Evolutionary conservation across 92 coral and sea anemone species (phyloP), one percentile per base, ranked within the genome.

Genomic region (Anthopleura xanthogrammica): DNA sequence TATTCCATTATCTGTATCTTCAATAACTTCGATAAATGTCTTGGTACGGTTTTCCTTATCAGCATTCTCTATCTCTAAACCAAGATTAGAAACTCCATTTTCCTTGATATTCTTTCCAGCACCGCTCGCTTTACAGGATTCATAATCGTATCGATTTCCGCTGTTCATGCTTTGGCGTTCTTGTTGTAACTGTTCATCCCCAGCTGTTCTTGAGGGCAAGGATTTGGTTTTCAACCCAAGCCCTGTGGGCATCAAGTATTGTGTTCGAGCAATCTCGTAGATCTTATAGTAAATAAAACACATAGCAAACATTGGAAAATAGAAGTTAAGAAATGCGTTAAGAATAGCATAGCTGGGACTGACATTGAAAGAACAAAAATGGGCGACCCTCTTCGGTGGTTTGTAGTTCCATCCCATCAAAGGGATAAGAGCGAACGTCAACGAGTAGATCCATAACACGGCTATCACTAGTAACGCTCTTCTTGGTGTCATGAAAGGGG

Each of bases 401-500:
- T 41, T 9, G 20, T 13, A 46, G 65, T 84, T 92, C 91, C 92
- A 90, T 20, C 98, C 95, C 86, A 92, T 60, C 41, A 84, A 55
- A n/a, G 98, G 98, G 2, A 86, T 83, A 11, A 90, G 79, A 7
- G 95, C 81, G 29, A 90, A 90, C 5, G 87, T 48, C 77, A 92
- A 76, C 7, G 90, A 84, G 85, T 90, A 90, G 9, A 83, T 46
- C 98, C 98, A 92, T 16, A 94, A 57, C 41, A 75, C 7, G 13
- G 79, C 75, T 23, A 92, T 82, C 22, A 84, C 60, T 19, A 79
- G 36, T 2, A 86, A 55, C 16, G 92, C 91, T 54, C 92, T 87
- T 24, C 82, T 86, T 77, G 85, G 86, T 16, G 95, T 89, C 87
- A 92, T 90, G 77, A 92, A 88, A 39, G 92, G 94, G 23, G 92